A percentile compares a stretch with the other conserved stretches of the same genome.
These are phyloP conservation scores for Zeus faber DNA, from an alignment of 2,113 vertebrate genomes.

Conservation along the genomic window DNA sequence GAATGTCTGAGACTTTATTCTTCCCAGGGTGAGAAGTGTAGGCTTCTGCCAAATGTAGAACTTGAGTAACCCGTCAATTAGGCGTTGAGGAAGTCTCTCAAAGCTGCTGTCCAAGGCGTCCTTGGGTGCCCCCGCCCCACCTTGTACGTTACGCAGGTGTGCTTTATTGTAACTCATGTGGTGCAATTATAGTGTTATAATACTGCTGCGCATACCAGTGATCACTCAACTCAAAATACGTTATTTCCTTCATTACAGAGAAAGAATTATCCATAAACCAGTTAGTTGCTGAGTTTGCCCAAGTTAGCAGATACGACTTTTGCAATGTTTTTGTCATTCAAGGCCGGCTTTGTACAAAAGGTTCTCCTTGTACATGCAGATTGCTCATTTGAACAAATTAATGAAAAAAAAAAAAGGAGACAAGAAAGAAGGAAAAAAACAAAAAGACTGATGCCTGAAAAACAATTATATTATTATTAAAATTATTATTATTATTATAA, in stretches of 20 bases:
- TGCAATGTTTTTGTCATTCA: too few relatives aligned
- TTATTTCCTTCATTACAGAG: constrained; percentile 30
- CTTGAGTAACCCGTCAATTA: constrained; percentile 32
- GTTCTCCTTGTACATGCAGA: neutral
- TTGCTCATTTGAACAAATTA: neutral
- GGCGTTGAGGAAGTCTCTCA: constrained; percentile 21
- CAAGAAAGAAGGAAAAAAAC: too few relatives aligned
- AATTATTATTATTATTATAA: too few relatives aligned
- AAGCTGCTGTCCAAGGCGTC: constrained; percentile 33
- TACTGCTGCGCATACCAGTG: too few relatives aligned
- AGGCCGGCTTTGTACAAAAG: too few relatives aligned
- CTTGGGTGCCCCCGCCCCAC: constrained; percentile 9
- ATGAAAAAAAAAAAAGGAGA: neutral
- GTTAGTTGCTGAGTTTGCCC: neutral
- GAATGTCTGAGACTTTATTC: constrained; percentile 69
- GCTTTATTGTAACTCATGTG: too few relatives aligned
- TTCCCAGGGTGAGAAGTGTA: constrained; percentile 61
- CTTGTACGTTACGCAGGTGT: constrained; percentile 8
- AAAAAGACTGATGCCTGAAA: too few relatives aligned
- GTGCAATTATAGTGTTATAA: too few relatives aligned
- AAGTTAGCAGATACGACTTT: neutral
- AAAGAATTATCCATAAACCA: neutral
- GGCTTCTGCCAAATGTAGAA: constrained; percentile 43
- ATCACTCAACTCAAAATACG: constrained; percentile 32
- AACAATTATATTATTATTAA: too few relatives aligned